Evolutionary conservation across 2,113 vertebrate species (phyloP), one percentile per base, ranked within the genome.

Genomic region (Hippoglossus stenolepis): DNA sequence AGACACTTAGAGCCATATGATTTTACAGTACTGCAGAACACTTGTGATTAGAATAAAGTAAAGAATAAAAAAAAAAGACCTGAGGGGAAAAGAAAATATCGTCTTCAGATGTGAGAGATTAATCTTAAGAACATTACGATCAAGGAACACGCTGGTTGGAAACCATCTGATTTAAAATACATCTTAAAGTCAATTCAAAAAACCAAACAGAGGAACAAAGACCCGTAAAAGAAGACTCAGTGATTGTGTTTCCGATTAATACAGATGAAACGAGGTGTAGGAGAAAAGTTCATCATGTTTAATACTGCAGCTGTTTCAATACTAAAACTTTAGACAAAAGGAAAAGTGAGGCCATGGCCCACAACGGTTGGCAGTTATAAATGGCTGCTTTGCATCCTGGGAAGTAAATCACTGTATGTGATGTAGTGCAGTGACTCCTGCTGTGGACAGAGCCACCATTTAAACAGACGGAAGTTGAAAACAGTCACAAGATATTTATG

Each of bases 291-390:
- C 43, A 15, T 23, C 57, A 15, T 59, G 31, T 73, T 73, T 59
- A 35, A 59, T 11, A 54, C 51, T 54, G 51, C 20, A 8, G 47
- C 23, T 31, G 14, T 64, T 57, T 79, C 45, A 66, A 31, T 31
- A 13, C 23, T 67, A 49, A 68, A 70, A 51, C 49, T 59, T 35
- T 5, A 73, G 51, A 63, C 45, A 43, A 84, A 72, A 61, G 66
- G 49, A 82, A 31, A 31, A 77, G 58, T 23, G 57, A 74, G 70
- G 60, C 49, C 43, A 61, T 6, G 28, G 64, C 62, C 47, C 40
- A 43, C n/a, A 65, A 13, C 5, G 68, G 57, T 10, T 83, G 82
- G 66, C 75, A 85, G 85, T 77, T 81, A 80, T 77, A 77, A 85
- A 85, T 87, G 77, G 69, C 66, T 31, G 26, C 63, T 43, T 21